phyloP scores from a whole-genome alignment of 1,140 invertebrate species.

The Drosophila sulfurigaster region DNA sequence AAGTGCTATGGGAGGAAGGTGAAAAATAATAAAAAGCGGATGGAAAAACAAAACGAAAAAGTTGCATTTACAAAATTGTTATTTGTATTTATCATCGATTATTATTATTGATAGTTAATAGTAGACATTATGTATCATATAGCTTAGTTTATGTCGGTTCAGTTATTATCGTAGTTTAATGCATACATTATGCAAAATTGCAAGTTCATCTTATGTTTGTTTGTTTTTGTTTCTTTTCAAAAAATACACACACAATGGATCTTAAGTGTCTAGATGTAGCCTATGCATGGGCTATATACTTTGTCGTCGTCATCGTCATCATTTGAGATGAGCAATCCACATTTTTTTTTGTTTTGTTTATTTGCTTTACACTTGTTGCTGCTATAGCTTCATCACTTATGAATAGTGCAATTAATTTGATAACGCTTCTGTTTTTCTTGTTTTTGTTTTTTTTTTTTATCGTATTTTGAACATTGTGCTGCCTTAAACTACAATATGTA shows the following conservation, averaged over 20 bases:
- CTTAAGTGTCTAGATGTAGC: constrained; percentile 48
- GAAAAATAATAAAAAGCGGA: constrained; percentile 28
- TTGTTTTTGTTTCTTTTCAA: constrained; percentile 27
- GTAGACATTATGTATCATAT: constrained; percentile 62
- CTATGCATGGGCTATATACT: constrained; percentile 19
- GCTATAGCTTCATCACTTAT: constrained; percentile 47
- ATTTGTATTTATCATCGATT: constrained; percentile 68
- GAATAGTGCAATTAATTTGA: constrained; percentile 68
- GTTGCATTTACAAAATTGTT: constrained; percentile 71
- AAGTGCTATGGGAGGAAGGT: constrained; percentile 30
- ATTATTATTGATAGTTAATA: constrained; percentile 60
- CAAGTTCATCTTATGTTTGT: constrained; percentile 51
- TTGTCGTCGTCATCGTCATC: constrained; percentile 24
- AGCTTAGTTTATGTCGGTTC: constrained; percentile 60
- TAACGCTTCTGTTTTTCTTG: constrained; percentile 45
- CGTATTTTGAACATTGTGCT: constrained; percentile 56
- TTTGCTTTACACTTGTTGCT: constrained; percentile 36
- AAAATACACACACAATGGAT: constrained; percentile 65
- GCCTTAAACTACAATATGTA: constrained; percentile 40
- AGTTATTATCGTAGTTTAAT: constrained; percentile 70
- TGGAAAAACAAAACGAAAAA: constrained; percentile 44
- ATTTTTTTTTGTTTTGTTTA: constrained; percentile 1
- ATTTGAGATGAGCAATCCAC: constrained; percentile 50
- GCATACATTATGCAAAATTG: constrained; percentile 80
- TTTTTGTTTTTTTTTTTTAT: constrained; percentile 33